These are phyloP conservation scores for Diadromus collaris DNA, from an alignment of 2,888 invertebrate genomes.

Conservation along the genomic window DNA sequence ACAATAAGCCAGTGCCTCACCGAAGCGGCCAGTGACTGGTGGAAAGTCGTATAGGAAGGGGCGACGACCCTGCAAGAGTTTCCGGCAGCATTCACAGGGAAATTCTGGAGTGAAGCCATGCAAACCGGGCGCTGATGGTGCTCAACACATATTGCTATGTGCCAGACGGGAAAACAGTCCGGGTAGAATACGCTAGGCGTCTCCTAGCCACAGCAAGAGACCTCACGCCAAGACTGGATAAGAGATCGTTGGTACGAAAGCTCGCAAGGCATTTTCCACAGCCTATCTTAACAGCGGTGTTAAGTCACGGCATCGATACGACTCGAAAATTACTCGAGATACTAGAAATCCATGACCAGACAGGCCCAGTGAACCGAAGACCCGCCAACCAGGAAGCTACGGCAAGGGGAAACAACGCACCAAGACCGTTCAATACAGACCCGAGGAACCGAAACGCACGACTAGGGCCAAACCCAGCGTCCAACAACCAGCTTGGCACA, in stretches of 20 bases:
- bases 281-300: neutral
- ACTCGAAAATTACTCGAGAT: neutral
- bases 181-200: slow-evolving; percentile 7
- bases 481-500: neutral
- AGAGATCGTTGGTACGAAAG: neutral
- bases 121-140: neutral
- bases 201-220: slow-evolving; percentile 4
- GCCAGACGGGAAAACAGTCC: neutral
- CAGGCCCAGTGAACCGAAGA: neutral
- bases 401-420: neutral
- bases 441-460: no score
- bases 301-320: neutral
- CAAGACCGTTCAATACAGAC: neutral
- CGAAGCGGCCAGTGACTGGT: slow-evolving; percentile 3
- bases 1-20: neutral
- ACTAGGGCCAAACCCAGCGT: neutral
- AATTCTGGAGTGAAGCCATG: slow-evolving; percentile 9
- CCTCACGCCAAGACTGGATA: neutral
- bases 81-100: neutral
- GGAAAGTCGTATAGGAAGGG: neutral
- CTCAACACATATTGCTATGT: neutral
- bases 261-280: neutral
- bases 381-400: neutral
- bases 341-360: neutral
- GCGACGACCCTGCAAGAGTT: neutral